These are phyloP conservation scores for Tadarida brasiliensis DNA, from an alignment of 2,797 vertebrate genomes.

Conservation along the genomic window DNA sequence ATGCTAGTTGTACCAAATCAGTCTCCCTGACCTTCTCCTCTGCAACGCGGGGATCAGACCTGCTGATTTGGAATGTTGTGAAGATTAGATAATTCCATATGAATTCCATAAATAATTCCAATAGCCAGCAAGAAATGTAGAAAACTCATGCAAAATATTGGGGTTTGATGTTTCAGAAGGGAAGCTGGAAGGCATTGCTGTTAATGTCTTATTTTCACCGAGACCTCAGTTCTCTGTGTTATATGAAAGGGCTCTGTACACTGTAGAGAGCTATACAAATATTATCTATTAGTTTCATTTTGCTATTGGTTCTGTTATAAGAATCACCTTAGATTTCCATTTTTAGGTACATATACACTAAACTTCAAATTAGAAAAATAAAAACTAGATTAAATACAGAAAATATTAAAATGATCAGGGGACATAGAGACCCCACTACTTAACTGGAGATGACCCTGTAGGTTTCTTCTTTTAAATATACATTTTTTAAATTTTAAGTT, in stretches of 20 bases:
- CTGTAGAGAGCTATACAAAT: background rate
- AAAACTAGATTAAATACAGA: background rate
- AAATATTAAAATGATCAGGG: background rate
- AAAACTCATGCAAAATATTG: background rate
- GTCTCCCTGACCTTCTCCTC: background rate
- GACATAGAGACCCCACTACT: background rate
- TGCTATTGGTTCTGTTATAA: background rate
- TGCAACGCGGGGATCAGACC: background rate
- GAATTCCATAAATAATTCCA: background rate
- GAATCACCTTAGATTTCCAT: background rate
- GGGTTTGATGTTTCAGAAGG: constrained; percentile 13
- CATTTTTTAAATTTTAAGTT: no score
- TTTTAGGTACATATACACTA: background rate
- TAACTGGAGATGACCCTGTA: background rate
- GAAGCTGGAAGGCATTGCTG: background rate
- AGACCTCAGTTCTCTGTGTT: background rate
- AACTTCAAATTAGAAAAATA: constrained; percentile 37
- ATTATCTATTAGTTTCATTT: background rate
- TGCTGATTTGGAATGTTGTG: background rate
- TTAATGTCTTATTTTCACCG: background rate
- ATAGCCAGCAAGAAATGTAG: background rate
- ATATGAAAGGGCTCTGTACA: background rate
- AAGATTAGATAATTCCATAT: background rate
- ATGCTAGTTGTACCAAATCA: background rate
- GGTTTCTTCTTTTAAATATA: background rate